Percentiles rank a stretch among this genome's conserved stretches.
These are phyloP conservation scores for Trididemnum miniatum DNA, from an alignment of 23 tunicate species.

Conservation along the genomic window DNA sequence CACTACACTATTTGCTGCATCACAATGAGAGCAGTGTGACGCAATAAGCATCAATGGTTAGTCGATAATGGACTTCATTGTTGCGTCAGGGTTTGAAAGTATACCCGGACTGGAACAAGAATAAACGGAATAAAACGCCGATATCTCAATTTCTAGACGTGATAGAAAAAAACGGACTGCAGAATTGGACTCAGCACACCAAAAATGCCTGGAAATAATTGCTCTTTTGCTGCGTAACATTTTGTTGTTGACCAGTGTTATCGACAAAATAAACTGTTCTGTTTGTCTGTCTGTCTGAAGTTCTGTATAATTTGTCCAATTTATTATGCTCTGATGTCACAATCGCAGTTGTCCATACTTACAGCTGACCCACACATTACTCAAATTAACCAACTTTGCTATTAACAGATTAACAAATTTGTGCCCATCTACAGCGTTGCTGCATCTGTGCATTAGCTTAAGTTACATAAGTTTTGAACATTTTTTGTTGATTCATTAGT, in stretches of 20 bases:
- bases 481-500: no score
- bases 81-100: conserved; percentile 10
- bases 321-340: no score
- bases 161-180: conserved; percentile 11
- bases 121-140: conserved; percentile 5
- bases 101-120: neutral
- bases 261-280: no score
- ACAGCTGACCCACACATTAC: no score
- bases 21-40: conserved; percentile 3
- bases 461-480: no score
- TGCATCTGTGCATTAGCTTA: no score
- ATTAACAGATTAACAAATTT: no score
- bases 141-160: conserved; percentile 10
- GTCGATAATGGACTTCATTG: conserved; percentile 3
- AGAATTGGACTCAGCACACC: conserved; percentile 18
- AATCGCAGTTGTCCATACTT: no score
- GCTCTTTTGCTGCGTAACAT: conserved; percentile 8
- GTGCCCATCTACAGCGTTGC: no score
- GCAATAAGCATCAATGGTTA: neutral
- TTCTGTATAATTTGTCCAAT: no score
- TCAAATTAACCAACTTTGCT: no score
- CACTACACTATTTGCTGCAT: conserved; percentile 12
- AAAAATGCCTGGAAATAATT: neutral
- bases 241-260: conserved; percentile 16
- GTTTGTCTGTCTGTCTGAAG: no score